phyloP scores from a whole-genome alignment of 2,797 vertebrate species.

The Sebastes ruberrimus region DNA sequence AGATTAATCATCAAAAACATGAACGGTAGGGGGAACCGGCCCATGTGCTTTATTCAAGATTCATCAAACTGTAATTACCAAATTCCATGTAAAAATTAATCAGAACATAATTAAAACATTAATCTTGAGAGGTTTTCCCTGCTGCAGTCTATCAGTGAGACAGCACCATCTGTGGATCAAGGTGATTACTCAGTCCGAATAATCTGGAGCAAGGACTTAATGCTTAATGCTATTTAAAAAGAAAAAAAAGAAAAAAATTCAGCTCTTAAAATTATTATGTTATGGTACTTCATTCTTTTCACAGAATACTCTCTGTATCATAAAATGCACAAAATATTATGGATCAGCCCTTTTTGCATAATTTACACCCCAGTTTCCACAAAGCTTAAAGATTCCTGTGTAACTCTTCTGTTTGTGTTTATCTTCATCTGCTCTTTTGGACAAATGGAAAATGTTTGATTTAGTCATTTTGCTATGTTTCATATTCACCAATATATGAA shows the following conservation, averaged over 20 bases:
- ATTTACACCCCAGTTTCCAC: not conserved
- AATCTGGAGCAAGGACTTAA: not conserved
- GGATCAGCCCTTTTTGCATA: not conserved
- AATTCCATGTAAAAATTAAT: constrained; percentile 47
- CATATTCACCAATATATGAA: not conserved
- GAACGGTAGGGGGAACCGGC: constrained; percentile 4
- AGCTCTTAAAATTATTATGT: not conserved
- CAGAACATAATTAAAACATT: constrained; percentile 63
- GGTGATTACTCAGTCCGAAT: not conserved
- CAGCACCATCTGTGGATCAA: constrained; percentile 37
- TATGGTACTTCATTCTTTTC: not conserved
- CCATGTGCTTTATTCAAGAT: constrained; percentile 52
- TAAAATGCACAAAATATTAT: not conserved
- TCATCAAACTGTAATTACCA: constrained; percentile 60
- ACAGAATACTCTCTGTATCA: not conserved
- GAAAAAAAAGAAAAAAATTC: not conserved
- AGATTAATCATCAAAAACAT: constrained; percentile 45
- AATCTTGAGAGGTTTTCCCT: constrained; percentile 35
- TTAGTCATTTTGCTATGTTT: not conserved
- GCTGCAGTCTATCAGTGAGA: constrained; percentile 23
- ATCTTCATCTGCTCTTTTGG: no score
- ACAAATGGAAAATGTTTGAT: no score
- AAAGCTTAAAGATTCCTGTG: not conserved
- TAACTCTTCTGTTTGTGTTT: no score
- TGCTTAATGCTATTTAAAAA: not conserved